A percentile compares a stretch with the other conserved stretches of the same genome.
Conservation (phyloP, 2,113 vertebrate species). For the Pteruthius melanotis region DNA sequence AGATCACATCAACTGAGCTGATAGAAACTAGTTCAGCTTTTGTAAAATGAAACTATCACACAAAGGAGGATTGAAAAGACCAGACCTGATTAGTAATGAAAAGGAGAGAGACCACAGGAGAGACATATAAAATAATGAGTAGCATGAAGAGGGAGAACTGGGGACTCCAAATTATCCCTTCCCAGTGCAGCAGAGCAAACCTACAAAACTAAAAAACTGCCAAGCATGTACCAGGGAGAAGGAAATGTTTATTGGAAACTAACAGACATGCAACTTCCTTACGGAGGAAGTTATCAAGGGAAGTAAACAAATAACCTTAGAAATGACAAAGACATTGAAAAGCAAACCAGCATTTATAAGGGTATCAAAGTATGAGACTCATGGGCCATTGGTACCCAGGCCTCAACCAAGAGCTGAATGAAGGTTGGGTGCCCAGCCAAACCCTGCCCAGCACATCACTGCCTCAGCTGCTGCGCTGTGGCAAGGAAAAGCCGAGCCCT, state of each 20-base stretch:
- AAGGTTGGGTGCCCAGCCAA: not conserved
- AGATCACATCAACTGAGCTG: conserved; percentile 11
- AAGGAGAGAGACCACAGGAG: conserved; percentile 5
- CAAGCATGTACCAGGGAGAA: not conserved
- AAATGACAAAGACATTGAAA: not conserved
- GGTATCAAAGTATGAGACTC: fast-evolving
- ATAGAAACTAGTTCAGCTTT: conserved; percentile 22
- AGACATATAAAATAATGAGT: not conserved
- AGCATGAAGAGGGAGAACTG: not conserved
- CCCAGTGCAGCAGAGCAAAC: not conserved
- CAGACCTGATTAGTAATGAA: conserved; percentile 28
- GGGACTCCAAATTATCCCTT: not conserved
- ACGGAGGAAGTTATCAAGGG: not conserved
- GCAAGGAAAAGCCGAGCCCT: not conserved
- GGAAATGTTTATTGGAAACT: not conserved
- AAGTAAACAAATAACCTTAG: not conserved
- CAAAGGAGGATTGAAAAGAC: conserved; percentile 24
- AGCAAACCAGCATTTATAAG: not conserved
- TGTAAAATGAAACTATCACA: conserved; percentile 6
- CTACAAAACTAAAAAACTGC: not conserved
- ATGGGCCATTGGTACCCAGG: fast-evolving
- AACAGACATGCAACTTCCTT: not conserved
- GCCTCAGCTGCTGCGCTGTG: not conserved
- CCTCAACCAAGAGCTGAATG: not conserved
- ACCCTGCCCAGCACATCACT: not conserved